Evolutionary conservation across 2,113 vertebrate genomes (phyloP).

Genomic region (Todiramphus chloris): DNA sequence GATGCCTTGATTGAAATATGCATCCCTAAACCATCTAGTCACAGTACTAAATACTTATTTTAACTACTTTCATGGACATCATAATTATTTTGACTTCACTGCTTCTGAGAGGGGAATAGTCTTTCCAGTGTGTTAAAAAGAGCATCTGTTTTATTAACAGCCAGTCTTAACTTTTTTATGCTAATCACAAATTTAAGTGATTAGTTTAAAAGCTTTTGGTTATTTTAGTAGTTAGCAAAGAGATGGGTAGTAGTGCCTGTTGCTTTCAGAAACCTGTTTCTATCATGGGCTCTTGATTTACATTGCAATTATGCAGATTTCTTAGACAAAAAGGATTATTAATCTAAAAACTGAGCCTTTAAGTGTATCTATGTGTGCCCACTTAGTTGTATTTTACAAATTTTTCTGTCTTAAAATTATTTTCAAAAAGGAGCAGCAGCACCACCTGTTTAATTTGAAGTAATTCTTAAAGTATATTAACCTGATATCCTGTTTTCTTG

Average conservation of each 20-base stretch:
- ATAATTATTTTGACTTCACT: not conserved
- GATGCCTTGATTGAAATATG: not conserved
- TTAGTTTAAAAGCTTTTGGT: accelerated
- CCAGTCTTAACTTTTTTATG: not conserved
- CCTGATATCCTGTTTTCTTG: not conserved
- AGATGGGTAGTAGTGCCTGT: not conserved
- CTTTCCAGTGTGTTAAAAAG: not conserved
- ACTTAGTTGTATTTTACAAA: not conserved
- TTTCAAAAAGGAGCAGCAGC: not conserved
- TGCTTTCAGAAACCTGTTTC: not conserved
- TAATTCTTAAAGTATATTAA: not conserved
- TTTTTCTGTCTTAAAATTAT: not conserved
- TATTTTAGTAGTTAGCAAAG: not conserved
- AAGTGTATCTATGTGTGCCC: not conserved
- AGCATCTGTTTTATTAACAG: not conserved
- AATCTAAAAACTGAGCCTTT: not conserved
- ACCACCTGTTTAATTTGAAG: not conserved
- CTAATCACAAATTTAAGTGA: not conserved
- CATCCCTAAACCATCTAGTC: not conserved
- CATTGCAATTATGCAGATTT: not conserved
- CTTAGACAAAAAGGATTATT: not conserved
- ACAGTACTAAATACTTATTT: not conserved
- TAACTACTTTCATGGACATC: too few species aligned
- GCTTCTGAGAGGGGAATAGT: not conserved
- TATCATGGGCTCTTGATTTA: not conserved